These are phyloP conservation scores for Crotophaga sulcirostris DNA, from an alignment of 2,113 vertebrate species.

Conservation along the genomic window DNA sequence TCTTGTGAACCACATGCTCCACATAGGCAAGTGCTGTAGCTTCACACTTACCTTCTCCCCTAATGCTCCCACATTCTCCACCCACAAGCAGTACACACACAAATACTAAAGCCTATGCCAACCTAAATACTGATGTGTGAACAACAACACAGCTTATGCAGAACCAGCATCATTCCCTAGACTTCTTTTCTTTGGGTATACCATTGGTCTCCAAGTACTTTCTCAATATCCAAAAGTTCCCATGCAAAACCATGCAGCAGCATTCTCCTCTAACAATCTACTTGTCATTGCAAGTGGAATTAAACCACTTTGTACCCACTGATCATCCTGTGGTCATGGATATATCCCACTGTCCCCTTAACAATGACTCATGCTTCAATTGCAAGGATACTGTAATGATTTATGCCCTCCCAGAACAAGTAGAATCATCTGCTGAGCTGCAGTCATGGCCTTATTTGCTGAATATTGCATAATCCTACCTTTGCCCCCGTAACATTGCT, in stretches of 20 bases:
- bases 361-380: neutral
- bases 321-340: neutral
- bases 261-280: neutral
- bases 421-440: constrained; percentile 15
- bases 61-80: neutral
- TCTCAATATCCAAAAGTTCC: neutral
- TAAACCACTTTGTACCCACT: neutral
- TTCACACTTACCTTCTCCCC: neutral
- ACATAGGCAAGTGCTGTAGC: neutral
- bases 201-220: neutral
- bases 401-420: neutral
- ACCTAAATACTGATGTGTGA: neutral
- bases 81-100: neutral
- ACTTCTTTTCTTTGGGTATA: neutral
- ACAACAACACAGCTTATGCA: neutral
- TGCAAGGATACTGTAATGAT: neutral
- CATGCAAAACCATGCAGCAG: neutral
- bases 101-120: neutral
- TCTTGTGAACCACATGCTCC: neutral
- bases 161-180: neutral
- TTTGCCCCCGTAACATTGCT: constrained; percentile 18
- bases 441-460: neutral
- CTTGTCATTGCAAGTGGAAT: neutral
- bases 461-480: constrained; percentile 23
- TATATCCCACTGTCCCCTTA: neutral